Conservation (phyloP, 30 jellyfish, hydroid and myxozoan species). For the Pelagia noctiluca region DNA sequence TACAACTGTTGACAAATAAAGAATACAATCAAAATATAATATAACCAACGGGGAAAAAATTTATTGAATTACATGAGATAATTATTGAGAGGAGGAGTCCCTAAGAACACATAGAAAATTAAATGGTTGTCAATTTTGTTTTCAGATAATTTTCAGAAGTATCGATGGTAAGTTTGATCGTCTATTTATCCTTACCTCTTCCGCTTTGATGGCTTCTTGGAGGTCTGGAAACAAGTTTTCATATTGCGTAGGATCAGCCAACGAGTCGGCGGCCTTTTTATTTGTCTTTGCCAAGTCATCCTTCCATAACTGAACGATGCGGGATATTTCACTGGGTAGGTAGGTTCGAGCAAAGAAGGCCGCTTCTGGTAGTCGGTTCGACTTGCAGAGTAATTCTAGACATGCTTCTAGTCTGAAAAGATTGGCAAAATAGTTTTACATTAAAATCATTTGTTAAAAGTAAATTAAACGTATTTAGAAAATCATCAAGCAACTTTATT, state of each 20-base stretch:
- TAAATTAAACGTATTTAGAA: no score
- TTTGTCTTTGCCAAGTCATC: slow-evolving; percentile 90
- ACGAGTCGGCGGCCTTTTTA: slow-evolving; percentile 97
- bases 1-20: no score
- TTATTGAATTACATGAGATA: neutral
- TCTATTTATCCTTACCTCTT: slow-evolving; percentile 55
- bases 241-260: slow-evolving; percentile 99
- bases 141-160: neutral
- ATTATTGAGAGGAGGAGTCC: no score
- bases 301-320: slow-evolving; percentile 92
- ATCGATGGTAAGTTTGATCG: no score
- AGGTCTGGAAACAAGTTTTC: slow-evolving; percentile 97
- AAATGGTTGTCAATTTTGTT: no score
- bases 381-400: slow-evolving; percentile 93
- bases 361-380: slow-evolving; percentile 98
- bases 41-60: slow-evolving; percentile 6
- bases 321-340: slow-evolving; percentile 91
- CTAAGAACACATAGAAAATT: no score
- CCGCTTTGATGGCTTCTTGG: slow-evolving; percentile 98
- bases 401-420: slow-evolving; percentile 86
- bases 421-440: neutral
- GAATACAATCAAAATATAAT: no score
- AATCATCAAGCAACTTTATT: no score
- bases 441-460: no score
- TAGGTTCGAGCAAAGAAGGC: slow-evolving; percentile 99